Evolutionary conservation across 2,888 invertebrate genomes (phyloP).

Genomic region (Scrobipalpa atriplicella): DNA sequence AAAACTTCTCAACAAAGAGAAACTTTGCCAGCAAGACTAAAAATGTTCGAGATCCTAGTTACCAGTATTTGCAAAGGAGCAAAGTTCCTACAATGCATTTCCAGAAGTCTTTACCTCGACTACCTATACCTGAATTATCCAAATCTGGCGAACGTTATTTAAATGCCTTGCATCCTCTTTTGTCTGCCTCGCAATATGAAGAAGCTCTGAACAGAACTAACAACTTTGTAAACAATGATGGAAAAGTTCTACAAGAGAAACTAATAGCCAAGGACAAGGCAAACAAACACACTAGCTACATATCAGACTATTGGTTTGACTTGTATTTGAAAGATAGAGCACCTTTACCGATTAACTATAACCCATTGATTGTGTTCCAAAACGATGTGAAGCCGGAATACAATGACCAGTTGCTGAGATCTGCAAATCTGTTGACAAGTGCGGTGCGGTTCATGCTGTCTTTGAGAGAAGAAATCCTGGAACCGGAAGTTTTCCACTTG

Average conservation of each 20-base stretch:
- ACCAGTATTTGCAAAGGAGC: slow-evolving; percentile 93
- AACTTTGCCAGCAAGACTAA: slow-evolving; percentile 43
- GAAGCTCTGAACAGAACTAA: slow-evolving; percentile 86
- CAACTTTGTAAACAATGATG: slow-evolving; percentile 85
- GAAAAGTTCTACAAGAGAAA: slow-evolving; percentile 85
- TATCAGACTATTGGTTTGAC: slow-evolving; percentile 97
- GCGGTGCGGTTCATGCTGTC: slow-evolving; percentile 94
- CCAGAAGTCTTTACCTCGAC: slow-evolving; percentile 94
- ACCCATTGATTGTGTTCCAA: slow-evolving; percentile 92
- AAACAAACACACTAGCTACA: slow-evolving; percentile 96
- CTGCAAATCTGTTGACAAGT: slow-evolving; percentile 93
- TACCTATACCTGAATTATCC: slow-evolving; percentile 94
- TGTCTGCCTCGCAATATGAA: slow-evolving; percentile 84
- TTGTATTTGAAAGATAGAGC: slow-evolving; percentile 94
- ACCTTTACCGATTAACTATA: slow-evolving; percentile 96
- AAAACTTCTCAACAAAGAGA: slow-evolving; percentile 19
- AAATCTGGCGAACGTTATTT: slow-evolving; percentile 93
- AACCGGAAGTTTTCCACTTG: slow-evolving; percentile 97
- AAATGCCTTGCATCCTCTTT: slow-evolving; percentile 89
- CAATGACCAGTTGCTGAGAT: slow-evolving; percentile 90
- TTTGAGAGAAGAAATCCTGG: slow-evolving; percentile 87
- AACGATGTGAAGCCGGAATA: slow-evolving; percentile 88
- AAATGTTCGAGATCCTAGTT: slow-evolving; percentile 65
- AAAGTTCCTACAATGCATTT: slow-evolving; percentile 96
- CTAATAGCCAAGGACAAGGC: slow-evolving; percentile 86